phyloP scores from a whole-genome alignment of 1,140 invertebrate species.

The Achroia grisella region DNA sequence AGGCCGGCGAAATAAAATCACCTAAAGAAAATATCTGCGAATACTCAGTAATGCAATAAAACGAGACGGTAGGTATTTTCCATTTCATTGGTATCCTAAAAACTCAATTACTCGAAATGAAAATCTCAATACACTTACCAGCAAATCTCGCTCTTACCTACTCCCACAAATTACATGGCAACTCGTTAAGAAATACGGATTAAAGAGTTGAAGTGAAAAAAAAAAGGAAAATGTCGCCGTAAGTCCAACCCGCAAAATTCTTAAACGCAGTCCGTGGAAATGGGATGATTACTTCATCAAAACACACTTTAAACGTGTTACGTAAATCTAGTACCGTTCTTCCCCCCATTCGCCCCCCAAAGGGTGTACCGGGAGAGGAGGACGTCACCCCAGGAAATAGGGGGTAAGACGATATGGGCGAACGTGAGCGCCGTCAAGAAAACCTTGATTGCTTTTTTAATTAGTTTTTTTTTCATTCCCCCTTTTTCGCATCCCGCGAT shows the following conservation, averaged over 20 bases:
- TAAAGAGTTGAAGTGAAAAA: constrained; percentile 28
- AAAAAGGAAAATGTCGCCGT: constrained; percentile 39
- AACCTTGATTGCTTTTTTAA: constrained; percentile 73
- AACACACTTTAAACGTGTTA: constrained; percentile 73
- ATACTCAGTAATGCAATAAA: too few relatives aligned
- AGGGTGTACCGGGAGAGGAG: constrained; percentile 35
- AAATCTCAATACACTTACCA: constrained; percentile 18
- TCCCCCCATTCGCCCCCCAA: constrained; percentile 36
- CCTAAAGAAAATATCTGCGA: too few relatives aligned
- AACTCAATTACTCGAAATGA: constrained; percentile 1
- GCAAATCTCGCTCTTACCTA: constrained; percentile 17
- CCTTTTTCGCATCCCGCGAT: constrained; percentile 36
- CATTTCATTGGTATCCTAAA: too few relatives aligned
- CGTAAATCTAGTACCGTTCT: constrained; percentile 68
- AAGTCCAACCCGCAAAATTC: constrained; percentile 63
- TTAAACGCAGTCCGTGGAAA: constrained; percentile 68
- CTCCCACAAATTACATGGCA: constrained; percentile 16
- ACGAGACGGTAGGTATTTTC: too few relatives aligned
- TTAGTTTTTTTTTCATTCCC: constrained; percentile 52
- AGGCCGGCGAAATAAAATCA: too few relatives aligned
- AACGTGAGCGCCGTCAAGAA: constrained; percentile 72
- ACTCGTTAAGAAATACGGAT: constrained; percentile 39
- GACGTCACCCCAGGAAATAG: constrained; percentile 37
- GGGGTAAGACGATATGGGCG: constrained; percentile 71
- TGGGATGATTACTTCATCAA: constrained; percentile 73